These are phyloP conservation scores for Drosophila leontia DNA, from an alignment of 1,140 invertebrate species.

Conservation along the genomic window DNA sequence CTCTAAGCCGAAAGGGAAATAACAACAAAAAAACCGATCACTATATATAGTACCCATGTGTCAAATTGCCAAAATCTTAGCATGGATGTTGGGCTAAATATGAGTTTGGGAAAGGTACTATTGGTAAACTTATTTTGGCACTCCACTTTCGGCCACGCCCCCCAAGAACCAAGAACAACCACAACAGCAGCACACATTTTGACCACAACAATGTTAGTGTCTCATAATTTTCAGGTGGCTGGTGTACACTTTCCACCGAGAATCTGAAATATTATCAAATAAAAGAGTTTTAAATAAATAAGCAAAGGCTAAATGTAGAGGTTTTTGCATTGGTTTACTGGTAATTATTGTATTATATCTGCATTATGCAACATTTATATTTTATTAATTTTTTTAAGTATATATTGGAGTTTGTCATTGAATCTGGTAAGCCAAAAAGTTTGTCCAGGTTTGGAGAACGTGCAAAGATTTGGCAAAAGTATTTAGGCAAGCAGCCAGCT, in stretches of 20 bases:
- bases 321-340: not conserved
- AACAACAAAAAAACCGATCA: conserved; percentile 9
- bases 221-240: conserved; percentile 40
- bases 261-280: too few species aligned
- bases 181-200: conserved; percentile 30
- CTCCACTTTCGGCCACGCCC: conserved; percentile 23
- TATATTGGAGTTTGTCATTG: not conserved
- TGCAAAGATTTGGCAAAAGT: conserved; percentile 65
- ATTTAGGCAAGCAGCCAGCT: conserved; percentile 57
- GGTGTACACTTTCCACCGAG: conserved; percentile 4
- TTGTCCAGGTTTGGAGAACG: conserved; percentile 19
- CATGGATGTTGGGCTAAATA: conserved; percentile 32
- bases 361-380: too few species aligned
- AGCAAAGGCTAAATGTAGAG: too few species aligned
- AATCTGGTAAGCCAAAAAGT: conserved; percentile 3
- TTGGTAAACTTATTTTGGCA: conserved; percentile 30
- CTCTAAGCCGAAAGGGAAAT: not conserved
- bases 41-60: conserved; percentile 5
- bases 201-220: conserved; percentile 48
- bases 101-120: conserved; percentile 28
- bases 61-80: conserved; percentile 1
- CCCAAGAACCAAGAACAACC: not conserved
- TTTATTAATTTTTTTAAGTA: not conserved
- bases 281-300: not conserved
- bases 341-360: not conserved